Evolutionary conservation across 2,888 invertebrate species (phyloP), one percentile per base, ranked within the genome.

Genomic region (Pyrrhia umbra): DNA sequence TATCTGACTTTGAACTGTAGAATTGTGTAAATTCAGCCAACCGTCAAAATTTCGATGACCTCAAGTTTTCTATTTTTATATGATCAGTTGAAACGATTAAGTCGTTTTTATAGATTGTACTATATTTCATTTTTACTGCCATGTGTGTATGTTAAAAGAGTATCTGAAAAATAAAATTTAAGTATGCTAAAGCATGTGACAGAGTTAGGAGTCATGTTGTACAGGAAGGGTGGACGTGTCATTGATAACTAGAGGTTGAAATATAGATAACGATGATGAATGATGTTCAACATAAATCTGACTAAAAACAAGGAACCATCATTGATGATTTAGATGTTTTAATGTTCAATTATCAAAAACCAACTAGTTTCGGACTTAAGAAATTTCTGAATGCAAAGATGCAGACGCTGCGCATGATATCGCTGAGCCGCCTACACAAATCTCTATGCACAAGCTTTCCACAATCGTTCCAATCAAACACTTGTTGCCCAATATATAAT

Each of bases 401-500:
- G 50, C 39, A 55, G 9, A 25, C 15, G 23, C 9, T 39, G 39
- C 43, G 8, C 10, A 9, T 16, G 8, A 20, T 25, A 9, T 27
- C 23, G 10, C 18, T 15, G 8, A 18, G 20, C 10, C 43, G 27
- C 58, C 47, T 42, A 58, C 40, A 16, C 27, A 45, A 42, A 27
- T 34, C 20, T 23, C 40, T 39, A 54, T 66, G 59, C 52, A 37
- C 34, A 70, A 54, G 54, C 62, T 68, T 58, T 71, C 63, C 59
- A 60, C 30, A 64, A 69, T 63, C 63, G 39, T 42, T 45, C 54
- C 54, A 63, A 68, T 62, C 58, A 59, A 63, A 47, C 75, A 76
- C 77, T 74, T 78, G 81, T 80, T 69, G 60, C 65, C 52, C 43
- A 74, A 75, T 63, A 61, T 61, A 62, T 78, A 80, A 80, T 79